Percentiles rank a stretch among this genome's conserved stretches.
Conservation (phyloP, 2,113 vertebrate genomes). For the Aldabrachelys gigantea region DNA sequence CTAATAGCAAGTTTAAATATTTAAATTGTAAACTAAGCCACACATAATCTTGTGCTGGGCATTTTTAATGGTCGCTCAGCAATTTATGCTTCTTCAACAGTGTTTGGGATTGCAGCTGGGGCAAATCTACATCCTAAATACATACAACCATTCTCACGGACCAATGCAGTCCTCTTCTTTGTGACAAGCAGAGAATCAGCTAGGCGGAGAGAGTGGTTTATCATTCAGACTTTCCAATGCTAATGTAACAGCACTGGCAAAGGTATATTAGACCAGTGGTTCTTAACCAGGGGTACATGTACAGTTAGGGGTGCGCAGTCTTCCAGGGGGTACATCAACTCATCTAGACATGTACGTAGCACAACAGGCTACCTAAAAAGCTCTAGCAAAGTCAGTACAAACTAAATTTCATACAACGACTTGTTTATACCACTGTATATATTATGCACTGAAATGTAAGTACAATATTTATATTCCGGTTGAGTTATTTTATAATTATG, state of each 20-base stretch:
- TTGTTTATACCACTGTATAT: no score
- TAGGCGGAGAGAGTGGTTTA: neutral
- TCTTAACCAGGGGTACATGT: no score
- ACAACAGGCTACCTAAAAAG: no score
- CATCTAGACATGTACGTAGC: no score
- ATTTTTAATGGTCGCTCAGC: neutral
- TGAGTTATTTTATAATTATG: no score
- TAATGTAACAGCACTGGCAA: neutral
- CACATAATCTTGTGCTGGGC: accelerated
- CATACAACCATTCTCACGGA: constrained; percentile 3
- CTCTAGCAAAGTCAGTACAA: no score
- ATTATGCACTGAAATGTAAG: no score
- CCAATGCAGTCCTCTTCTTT: constrained; percentile 19
- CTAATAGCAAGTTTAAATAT: constrained; percentile 21
- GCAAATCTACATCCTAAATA: constrained; percentile 36
- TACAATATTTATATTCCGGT: no score
- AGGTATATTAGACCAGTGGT: neutral
- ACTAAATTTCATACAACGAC: no score
- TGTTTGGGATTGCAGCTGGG: neutral
- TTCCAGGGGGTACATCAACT: no score
- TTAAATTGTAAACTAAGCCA: neutral
- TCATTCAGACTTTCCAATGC: neutral
- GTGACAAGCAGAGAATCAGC: neutral
- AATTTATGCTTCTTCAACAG: neutral
- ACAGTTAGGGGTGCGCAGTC: no score